Conservation (phyloP, 2,113 vertebrate species). For the Eudyptes chrysolophus region DNA sequence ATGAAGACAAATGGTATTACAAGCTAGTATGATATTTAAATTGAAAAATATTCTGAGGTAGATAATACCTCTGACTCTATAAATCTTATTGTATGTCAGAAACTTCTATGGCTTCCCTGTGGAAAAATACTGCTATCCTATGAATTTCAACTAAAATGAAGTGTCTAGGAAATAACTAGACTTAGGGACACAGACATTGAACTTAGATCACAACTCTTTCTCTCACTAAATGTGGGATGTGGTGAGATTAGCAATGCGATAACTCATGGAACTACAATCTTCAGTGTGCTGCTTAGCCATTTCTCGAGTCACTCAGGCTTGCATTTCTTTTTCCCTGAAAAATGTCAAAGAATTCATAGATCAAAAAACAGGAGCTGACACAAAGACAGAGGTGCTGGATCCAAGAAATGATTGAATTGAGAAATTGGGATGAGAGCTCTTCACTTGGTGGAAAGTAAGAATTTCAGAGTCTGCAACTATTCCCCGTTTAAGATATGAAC, state of each 20-base stretch:
- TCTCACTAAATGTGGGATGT: neutral
- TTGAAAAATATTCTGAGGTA: neutral
- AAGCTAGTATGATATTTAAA: neutral
- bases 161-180: neutral
- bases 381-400: neutral
- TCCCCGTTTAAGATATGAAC: neutral
- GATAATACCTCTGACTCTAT: neutral
- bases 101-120: neutral
- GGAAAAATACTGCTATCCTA: neutral
- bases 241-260: neutral
- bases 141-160: neutral
- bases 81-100: neutral
- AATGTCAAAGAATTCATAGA: slow-evolving; percentile 37
- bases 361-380: neutral
- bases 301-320: neutral
- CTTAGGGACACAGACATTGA: neutral
- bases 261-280: neutral
- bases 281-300: neutral
- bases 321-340: neutral
- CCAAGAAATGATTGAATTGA: neutral
- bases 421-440: neutral
- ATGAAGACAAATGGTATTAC: neutral
- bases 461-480: neutral
- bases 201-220: neutral
- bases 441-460: neutral